phyloP scores from a whole-genome alignment of 2,797 vertebrate genomes.

The Pogoniulus pusillus region DNA sequence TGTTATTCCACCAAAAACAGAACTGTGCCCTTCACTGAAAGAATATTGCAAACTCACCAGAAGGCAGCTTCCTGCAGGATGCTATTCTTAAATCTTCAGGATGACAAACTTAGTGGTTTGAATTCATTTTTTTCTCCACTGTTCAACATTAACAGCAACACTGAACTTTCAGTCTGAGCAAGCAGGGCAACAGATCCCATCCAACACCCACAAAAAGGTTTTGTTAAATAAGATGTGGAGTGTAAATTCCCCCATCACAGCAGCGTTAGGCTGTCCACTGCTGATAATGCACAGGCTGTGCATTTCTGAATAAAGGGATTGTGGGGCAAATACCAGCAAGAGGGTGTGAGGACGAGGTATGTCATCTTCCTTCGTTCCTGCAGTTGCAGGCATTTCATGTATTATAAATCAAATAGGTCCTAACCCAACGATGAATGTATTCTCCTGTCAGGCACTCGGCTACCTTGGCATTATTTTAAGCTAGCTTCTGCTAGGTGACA shows the following conservation, averaged over 20 bases:
- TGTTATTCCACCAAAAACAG: background rate
- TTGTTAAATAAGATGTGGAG: background rate
- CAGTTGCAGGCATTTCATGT: slow-evolving; percentile 3
- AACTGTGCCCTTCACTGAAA: slow-evolving; percentile 20
- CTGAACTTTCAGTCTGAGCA: background rate
- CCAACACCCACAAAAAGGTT: background rate
- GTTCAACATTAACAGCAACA: background rate
- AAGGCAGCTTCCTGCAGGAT: slow-evolving; percentile 30
- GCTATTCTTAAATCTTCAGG: background rate
- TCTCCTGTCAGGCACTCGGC: background rate
- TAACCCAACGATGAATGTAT: slow-evolving; percentile 9
- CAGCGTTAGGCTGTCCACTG: background rate
- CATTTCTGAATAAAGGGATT: background rate
- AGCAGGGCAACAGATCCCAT: slow-evolving; percentile 1
- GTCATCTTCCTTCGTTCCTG: background rate
- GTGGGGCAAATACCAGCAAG: background rate
- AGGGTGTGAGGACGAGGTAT: background rate
- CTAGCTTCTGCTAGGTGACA: background rate
- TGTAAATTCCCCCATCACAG: slow-evolving; percentile 8
- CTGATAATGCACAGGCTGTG: background rate
- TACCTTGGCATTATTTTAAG: background rate
- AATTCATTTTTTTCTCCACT: background rate
- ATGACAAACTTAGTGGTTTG: background rate
- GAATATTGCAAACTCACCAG: slow-evolving; percentile 32
- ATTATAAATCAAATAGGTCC: slow-evolving; percentile 17